phyloP scores from a whole-genome alignment of 2,797 vertebrate species.

The Harpagifer antarcticus region DNA sequence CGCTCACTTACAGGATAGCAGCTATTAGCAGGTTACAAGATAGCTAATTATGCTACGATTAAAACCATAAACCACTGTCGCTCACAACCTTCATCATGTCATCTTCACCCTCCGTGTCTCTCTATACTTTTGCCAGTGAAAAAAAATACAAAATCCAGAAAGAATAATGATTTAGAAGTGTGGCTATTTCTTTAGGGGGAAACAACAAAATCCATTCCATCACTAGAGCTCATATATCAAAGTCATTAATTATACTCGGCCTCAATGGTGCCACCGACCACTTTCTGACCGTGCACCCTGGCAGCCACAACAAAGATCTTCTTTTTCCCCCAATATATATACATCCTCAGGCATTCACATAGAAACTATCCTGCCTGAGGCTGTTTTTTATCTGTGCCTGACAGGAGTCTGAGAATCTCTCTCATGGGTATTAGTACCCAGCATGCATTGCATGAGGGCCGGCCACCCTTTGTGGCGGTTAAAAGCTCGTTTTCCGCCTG shows the following conservation, averaged over 20 bases:
- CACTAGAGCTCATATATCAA: constrained; percentile 47
- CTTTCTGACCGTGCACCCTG: constrained; percentile 35
- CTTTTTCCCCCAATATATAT: constrained; percentile 46
- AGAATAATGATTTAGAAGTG: constrained; percentile 21
- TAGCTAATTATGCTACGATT: neutral
- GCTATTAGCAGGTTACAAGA: constrained; percentile 1
- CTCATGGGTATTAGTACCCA: constrained; percentile 81
- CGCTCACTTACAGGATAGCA: constrained; percentile 36
- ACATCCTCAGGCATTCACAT: constrained; percentile 66
- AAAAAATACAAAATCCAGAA: neutral
- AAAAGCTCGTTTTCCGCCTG: constrained; percentile 99
- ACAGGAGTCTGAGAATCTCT: constrained; percentile 79
- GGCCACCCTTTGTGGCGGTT: constrained; percentile 92
- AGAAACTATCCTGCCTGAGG: constrained; percentile 66
- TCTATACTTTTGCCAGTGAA: neutral
- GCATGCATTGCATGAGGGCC: constrained; percentile 78
- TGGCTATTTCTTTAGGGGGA: constrained; percentile 5
- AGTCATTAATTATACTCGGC: constrained; percentile 63
- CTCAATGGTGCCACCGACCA: constrained; percentile 46
- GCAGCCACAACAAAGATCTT: constrained; percentile 58
- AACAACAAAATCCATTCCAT: constrained; percentile 20
- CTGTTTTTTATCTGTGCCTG: constrained; percentile 77
- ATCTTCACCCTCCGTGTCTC: neutral
- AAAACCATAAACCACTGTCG: neutral
- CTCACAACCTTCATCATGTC: neutral